Conservation (phyloP, 1,140 invertebrate genomes). For the Diabrotica virgifera region DNA sequence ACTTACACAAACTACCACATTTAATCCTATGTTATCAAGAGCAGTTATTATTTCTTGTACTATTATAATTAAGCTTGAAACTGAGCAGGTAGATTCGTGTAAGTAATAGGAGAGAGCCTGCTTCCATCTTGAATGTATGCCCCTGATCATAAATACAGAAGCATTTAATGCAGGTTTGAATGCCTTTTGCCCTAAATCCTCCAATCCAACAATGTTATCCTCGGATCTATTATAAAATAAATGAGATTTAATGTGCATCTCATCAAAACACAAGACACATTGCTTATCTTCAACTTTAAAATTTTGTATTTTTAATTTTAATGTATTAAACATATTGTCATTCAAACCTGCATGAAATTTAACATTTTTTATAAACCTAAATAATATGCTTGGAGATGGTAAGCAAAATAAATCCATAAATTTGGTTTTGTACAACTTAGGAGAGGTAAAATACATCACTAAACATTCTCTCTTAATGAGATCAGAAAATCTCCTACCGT, state of each 20-base stretch:
- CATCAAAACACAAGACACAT: constrained; percentile 24
- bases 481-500: constrained; percentile 5
- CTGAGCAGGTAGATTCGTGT: constrained; percentile 22
- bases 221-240: constrained; percentile 17
- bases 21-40: constrained; percentile 29
- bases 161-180: constrained; percentile 23
- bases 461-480: constrained; percentile 7
- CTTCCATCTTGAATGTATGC: constrained; percentile 33
- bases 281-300: too few relatives aligned
- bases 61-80: constrained; percentile 27
- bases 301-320: too few relatives aligned
- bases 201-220: constrained; percentile 33
- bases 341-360: constrained; percentile 6
- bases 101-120: constrained; percentile 35
- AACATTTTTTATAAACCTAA: background rate
- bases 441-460: constrained; percentile 5
- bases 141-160: constrained; percentile 23
- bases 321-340: background rate
- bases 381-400: background rate
- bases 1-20: constrained; percentile 9
- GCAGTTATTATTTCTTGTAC: constrained; percentile 27
- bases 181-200: constrained; percentile 29
- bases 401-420: constrained; percentile 8
- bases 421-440: constrained; percentile 4
- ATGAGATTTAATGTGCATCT: constrained; percentile 29